phyloP scores from a whole-genome alignment of 2,797 vertebrate species.

The Anas capensis region DNA sequence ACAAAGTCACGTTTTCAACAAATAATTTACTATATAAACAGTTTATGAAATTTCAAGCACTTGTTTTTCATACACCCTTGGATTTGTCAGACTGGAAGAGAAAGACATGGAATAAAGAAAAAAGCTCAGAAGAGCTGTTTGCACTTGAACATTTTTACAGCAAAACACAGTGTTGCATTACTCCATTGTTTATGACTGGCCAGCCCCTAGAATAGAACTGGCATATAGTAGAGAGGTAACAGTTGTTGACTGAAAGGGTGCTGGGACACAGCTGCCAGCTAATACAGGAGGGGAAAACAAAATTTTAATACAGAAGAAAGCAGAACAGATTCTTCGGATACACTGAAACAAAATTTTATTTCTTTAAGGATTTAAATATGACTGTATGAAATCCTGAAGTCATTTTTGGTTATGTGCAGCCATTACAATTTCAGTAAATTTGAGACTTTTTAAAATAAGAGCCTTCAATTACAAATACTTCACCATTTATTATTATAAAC shows the following conservation, averaged over 20 bases:
- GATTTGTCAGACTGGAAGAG: background rate
- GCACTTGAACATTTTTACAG: background rate
- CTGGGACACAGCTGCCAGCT: background rate
- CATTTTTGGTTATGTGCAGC: background rate
- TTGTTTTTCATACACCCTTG: background rate
- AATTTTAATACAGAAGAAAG: background rate
- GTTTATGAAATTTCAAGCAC: slow-evolving; percentile 16
- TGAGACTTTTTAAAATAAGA: background rate
- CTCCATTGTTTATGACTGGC: background rate
- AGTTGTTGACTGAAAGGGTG: background rate
- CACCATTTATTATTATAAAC: background rate
- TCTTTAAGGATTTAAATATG: background rate
- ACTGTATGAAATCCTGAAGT: background rate
- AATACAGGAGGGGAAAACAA: background rate
- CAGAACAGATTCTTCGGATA: background rate
- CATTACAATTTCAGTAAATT: background rate
- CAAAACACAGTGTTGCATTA: background rate
- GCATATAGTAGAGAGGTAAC: background rate
- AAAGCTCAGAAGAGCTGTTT: background rate
- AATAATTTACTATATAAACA: slow-evolving; percentile 29
- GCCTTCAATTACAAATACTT: background rate
- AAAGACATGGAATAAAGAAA: background rate
- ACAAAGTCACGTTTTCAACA: background rate
- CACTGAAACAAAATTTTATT: background rate
- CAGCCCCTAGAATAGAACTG: background rate